Base-by-base conservation (phyloP, 2,797 vertebrate species). In the Anomalospiza imberbis region DNA sequence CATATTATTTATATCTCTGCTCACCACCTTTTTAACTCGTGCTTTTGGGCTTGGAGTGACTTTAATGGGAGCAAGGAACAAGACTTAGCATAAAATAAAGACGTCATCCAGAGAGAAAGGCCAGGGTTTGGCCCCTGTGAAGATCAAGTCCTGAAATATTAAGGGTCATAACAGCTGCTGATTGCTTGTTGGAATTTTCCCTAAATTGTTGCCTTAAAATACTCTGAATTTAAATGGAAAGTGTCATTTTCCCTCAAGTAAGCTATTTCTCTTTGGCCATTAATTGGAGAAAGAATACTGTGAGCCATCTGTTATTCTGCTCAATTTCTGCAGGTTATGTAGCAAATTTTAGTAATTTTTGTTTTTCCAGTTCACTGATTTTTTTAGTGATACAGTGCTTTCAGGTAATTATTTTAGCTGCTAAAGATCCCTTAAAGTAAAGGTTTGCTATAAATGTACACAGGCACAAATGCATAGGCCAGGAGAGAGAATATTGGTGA, bases 1-100 rank as follows among this genome's bases (percentile, higher is more conserved):
- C 76, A 3, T 88, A 80, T 68, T 88, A 68, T 94, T 93, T 94
- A 60, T 96, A 93, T 89, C 81, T 94, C 83, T 91, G 77, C 63
- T 91, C 53, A 57, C 71, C 82, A 91, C 60, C 50, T 90, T 95
- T 95, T 91, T 76, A 89, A 89, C 80, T 93, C 55, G 29, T 76
- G 22, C 61, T 77, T 92, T 90, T 83, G 83, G 62, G n/a, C 72
- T 77, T 90, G 51, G 80, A 77, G 50, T 91, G 76, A 89, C 72
- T 95, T 94, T 92, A 91, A 94, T 20, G 15, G 86, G 61, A 88
- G 26, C 34, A 86, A 88, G 79, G 50, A 93, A 76, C 45, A 89
- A 85, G 73, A 53, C 79, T 90, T 91, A 62, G 44, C 48, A 66
- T 94, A 85, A 92, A 95, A 94, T 89, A 66, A 86, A 95, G 68